Conservation (phyloP, 2,113 vertebrate species). For the Actenoides hombroni region DNA sequence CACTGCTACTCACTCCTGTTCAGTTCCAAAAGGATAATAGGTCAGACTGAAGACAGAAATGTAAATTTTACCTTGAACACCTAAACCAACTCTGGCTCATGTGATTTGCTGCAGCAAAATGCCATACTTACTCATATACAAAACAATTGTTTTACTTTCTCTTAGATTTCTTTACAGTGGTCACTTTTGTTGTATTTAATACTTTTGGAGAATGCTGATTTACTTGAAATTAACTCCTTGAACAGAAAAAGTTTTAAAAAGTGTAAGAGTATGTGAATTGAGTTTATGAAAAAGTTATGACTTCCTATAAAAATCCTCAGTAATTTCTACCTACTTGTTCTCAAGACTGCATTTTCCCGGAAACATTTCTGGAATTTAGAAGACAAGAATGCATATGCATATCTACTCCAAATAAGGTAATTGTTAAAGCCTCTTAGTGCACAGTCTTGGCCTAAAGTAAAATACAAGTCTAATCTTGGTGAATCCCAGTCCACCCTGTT, state of each 20-base stretch:
- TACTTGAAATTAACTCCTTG: background rate
- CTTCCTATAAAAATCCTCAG: background rate
- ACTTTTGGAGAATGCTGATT: background rate
- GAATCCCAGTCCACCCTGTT: background rate
- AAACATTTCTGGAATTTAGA: background rate
- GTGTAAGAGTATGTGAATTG: background rate
- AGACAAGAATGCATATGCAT: background rate
- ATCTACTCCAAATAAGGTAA: slow-evolving; percentile 12
- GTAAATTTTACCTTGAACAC: background rate
- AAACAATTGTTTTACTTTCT: background rate
- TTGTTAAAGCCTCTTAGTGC: background rate
- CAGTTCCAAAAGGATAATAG: background rate
- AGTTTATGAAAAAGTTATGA: background rate
- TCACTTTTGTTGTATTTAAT: background rate
- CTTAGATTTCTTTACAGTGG: background rate
- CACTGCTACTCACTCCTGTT: fast-evolving
- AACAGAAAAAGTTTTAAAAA: background rate
- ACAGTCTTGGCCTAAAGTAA: background rate
- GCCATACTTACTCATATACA: fast-evolving
- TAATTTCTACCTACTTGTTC: background rate
- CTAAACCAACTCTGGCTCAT: background rate
- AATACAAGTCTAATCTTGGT: background rate
- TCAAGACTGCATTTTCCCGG: background rate
- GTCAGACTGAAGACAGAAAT: background rate
- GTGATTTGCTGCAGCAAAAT: background rate